These are phyloP conservation scores for Eufriesea mexicana DNA, from an alignment of 1,140 invertebrate genomes.

Conservation along the genomic window DNA sequence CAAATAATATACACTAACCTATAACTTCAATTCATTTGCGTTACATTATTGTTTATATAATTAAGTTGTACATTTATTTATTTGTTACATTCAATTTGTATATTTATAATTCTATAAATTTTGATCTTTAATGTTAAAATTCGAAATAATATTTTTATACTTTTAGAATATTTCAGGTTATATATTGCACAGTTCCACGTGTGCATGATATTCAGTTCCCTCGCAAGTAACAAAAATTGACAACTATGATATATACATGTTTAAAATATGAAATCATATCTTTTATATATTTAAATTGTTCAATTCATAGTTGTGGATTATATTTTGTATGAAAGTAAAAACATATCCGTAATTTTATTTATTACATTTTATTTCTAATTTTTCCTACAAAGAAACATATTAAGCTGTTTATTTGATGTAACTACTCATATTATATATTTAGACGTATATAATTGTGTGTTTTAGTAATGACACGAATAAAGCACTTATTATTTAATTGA, in stretches of 20 bases:
- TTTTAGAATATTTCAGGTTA: not conserved
- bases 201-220: not conserved
- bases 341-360: too few species aligned
- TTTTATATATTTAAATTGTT: not conserved
- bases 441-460: too few species aligned
- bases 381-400: too few species aligned
- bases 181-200: not conserved
- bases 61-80: not conserved
- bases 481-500: not conserved
- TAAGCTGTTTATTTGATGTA: too few species aligned
- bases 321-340: too few species aligned
- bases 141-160: not conserved
- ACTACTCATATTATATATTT: too few species aligned
- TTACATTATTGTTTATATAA: slow-evolving; percentile 18
- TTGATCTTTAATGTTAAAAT: not conserved
- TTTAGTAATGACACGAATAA: slow-evolving; percentile 14
- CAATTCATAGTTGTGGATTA: not conserved
- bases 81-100: not conserved
- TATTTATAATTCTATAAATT: not conserved
- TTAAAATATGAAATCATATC: not conserved
- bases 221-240: not conserved
- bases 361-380: not conserved
- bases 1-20: not conserved
- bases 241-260: not conserved
- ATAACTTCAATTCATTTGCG: not conserved